These are phyloP conservation scores for Telmatochromis brachygnathus DNA, from an alignment of 2,113 vertebrate genomes.

Conservation along the genomic window DNA sequence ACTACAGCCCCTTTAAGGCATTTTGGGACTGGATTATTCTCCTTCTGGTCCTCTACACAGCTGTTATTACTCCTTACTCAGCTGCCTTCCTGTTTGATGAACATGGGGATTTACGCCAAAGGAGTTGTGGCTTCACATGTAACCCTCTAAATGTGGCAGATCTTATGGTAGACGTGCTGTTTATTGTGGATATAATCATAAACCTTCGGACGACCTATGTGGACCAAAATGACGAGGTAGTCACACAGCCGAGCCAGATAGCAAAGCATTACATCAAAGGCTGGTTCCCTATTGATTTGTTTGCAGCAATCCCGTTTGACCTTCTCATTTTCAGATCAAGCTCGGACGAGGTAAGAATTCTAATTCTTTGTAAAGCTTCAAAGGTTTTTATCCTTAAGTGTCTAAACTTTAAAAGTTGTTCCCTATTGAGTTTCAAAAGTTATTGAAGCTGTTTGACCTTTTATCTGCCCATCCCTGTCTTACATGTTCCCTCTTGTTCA, in stretches of 20 bases:
- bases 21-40: slow-evolving; percentile 98
- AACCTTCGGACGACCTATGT: slow-evolving; percentile 96
- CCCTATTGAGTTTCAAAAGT: background rate
- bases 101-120: slow-evolving; percentile 76
- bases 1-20: slow-evolving; percentile 95
- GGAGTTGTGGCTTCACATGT: slow-evolving; percentile 82
- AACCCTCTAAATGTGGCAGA: slow-evolving; percentile 87
- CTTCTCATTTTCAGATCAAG: slow-evolving; percentile 89
- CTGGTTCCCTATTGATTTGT: slow-evolving; percentile 95
- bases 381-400: background rate
- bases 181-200: slow-evolving; percentile 92
- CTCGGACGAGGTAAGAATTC: slow-evolving; percentile 83
- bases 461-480: background rate
- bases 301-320: slow-evolving; percentile 92
- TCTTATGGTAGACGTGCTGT: slow-evolving; percentile 92
- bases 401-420: background rate
- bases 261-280: slow-evolving; percentile 93
- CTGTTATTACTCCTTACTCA: slow-evolving; percentile 90
- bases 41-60: slow-evolving; percentile 92
- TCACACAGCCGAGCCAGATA: slow-evolving; percentile 83
- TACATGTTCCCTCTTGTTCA: background rate
- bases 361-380: background rate
- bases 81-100: slow-evolving; percentile 88
- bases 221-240: slow-evolving; percentile 87
- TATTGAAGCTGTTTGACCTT: background rate